Base-by-base conservation (phyloP, 2,113 vertebrate genomes). In the Polypterus bichir region DNA sequence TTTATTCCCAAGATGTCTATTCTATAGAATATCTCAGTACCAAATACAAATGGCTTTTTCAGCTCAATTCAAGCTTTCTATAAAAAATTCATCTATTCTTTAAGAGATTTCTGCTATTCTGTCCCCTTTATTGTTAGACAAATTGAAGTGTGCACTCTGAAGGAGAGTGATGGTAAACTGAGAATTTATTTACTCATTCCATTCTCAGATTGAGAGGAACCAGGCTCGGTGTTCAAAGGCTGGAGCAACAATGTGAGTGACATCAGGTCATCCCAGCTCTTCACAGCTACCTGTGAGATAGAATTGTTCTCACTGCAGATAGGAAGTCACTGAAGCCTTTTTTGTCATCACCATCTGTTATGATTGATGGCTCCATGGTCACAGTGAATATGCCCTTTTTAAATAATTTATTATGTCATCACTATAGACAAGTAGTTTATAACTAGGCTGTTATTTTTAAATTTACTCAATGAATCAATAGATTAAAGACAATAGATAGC, bases 341-440 rank as follows among this genome's bases (percentile, higher is more conserved):
- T 97, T 95, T 96, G 92, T 93, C 90, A 90, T 87, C 85, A 89
- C 89, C 89, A 92, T 92, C 92, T 92, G 85, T 85, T 85, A 88
- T 98, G 94, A 97, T 97, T 97, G 94, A 98, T 97, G 90, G 93
- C 90, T 97, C 86, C 84, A 84, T 94, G 92, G 93, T 89, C 86
- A 88, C 90, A 92, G 88, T 85, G 89, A 90, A 90, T 88, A 88
- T 97, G 94, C 90, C 95, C 95, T 98, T 98, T 97, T 97, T 98
- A 93, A 98, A 98, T 98, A 98, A 98, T 98, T 92, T 92, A 98
- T 97, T 88, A 93, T 86, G 90, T 90, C 91, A 92, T 92, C 82
- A 90, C 93, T 88, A 85, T 86, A 89, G 92, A 83, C 79, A 87
- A 93, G 90, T 88, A 92, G 89, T 91, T 94, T 96, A 94, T 93